Evolutionary conservation across 2,113 vertebrate genomes (phyloP), one percentile per base, ranked within the genome.

Genomic region (Pygoscelis adeliae): DNA sequence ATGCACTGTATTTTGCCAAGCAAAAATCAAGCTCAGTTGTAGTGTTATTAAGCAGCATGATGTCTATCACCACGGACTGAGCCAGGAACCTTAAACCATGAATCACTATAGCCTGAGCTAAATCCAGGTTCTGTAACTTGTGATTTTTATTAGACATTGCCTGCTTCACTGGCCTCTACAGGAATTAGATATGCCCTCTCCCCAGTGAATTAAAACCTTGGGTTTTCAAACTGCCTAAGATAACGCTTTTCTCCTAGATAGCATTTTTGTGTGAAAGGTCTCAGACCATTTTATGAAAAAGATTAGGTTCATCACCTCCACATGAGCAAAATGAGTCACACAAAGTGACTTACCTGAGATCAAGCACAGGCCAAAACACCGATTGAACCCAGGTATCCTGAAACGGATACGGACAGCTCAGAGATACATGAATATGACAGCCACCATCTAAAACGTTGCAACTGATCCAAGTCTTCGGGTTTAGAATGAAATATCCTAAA

Each of bases 81-180:
- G 93, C 96, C 96, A 95, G 85, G 90, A 96, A 86, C 62, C 46
- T 93, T 90, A 86, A 95, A 65, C 66, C 46, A 90, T 94, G 90
- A 96, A 96, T 97, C 93, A 95, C 53, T 90, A 40, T n/a, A 94
- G 73, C 92, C 95, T 88, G 63, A 92, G 46, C 32, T 80, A 83
- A 91, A 92, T 90, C 93, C 96, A 95, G 72, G 55, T 77, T 74
- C 71, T 38, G 50, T 62, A 67, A 66, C 29, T 87, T 49, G 25
- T 32, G 82, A 66, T 58, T 90, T 93, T 87, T 95, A 89, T 93
- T 89, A 87, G 81, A 46, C 21, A 22, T 9, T 73, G 76, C 71
- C 74, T 83, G 47, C 15, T 80, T 69, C 34, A 8, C 58, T 76
- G 61, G 53, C 63, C 69, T 67, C 32, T 50, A 22, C 71, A 66